phyloP scores from a whole-genome alignment of 1,140 invertebrate genomes.

The Drosophila chauvacae region DNA sequence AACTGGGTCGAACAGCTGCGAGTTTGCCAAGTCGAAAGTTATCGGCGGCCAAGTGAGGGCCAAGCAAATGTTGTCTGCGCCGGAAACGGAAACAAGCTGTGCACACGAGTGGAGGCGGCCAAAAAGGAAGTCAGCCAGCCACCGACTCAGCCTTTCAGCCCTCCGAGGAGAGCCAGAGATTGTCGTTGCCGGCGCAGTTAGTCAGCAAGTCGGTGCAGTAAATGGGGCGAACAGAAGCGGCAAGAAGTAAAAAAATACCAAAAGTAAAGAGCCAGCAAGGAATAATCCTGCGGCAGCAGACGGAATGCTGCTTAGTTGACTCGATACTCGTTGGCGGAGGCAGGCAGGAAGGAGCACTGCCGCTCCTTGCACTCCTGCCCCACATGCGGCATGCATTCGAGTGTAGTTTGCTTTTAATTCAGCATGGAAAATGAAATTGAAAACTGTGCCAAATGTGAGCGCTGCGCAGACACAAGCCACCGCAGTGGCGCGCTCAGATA shows the following conservation, averaged over 20 bases:
- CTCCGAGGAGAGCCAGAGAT: conserved; percentile 28
- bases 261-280: conserved; percentile 22
- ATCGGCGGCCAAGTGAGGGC: conserved; percentile 57
- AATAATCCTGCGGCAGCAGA: conserved; percentile 52
- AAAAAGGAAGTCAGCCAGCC: conserved; percentile 68
- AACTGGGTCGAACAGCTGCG: conserved; percentile 55
- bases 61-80: conserved; percentile 71
- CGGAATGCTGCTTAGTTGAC: conserved; percentile 42
- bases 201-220: conserved; percentile 58
- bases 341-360: conserved; percentile 1
- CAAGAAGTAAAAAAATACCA: conserved; percentile 17
- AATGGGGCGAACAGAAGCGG: conserved; percentile 51
- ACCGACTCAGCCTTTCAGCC: conserved; percentile 19
- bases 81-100: conserved; percentile 76
- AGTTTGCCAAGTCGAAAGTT: conserved; percentile 56
- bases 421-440: conserved; percentile 71
- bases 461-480: conserved; percentile 24
- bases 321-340: conserved; percentile 11
- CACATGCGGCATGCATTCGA: conserved; percentile 44
- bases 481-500: conserved; percentile 19
- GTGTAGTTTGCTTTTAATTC: conserved; percentile 69
- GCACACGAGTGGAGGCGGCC: conserved; percentile 70
- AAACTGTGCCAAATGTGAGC: conserved; percentile 71
- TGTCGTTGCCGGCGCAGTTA: conserved; percentile 49
- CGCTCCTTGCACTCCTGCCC: neutral